Evolutionary conservation across 2,797 vertebrate species (phyloP).

Genomic region (Pempheris klunzingeri): DNA sequence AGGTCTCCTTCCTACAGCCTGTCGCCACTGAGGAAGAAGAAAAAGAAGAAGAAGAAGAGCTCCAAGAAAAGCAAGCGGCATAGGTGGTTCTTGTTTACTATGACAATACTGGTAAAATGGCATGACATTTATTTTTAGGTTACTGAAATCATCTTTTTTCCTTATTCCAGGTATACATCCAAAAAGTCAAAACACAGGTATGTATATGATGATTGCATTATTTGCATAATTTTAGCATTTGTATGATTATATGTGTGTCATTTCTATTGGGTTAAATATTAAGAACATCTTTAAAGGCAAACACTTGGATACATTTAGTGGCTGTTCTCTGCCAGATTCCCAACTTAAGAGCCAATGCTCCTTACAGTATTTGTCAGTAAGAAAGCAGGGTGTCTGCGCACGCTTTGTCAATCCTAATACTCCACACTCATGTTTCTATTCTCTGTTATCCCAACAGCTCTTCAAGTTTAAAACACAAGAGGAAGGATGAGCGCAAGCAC

Average conservation of each 20-base stretch:
- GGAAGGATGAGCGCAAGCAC: slow-evolving; percentile 93
- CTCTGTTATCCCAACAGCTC: slow-evolving; percentile 88
- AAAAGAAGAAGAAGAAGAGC: slow-evolving; percentile 98
- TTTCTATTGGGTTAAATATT: neutral
- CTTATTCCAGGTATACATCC: slow-evolving; percentile 88
- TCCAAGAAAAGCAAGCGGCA: slow-evolving; percentile 94
- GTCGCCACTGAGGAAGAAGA: slow-evolving; percentile 94
- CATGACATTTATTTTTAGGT: slow-evolving; percentile 15
- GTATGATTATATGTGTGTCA: neutral
- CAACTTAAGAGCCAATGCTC: slow-evolving; percentile 12
- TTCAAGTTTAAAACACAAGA: slow-evolving; percentile 92
- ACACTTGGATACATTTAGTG: neutral
- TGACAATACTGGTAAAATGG: neutral
- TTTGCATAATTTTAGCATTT: neutral
- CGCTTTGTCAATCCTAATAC: slow-evolving; percentile 29
- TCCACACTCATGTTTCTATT: slow-evolving; percentile 62
- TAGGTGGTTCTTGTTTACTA: slow-evolving; percentile 83
- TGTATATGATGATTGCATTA: slow-evolving; percentile 38
- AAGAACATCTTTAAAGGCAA: neutral
- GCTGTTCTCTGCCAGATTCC: slow-evolving; percentile 34
- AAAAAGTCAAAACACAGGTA: slow-evolving; percentile 97
- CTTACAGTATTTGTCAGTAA: slow-evolving; percentile 14
- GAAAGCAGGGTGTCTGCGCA: slow-evolving; percentile 17
- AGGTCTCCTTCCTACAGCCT: slow-evolving; percentile 94
- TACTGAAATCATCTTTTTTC: slow-evolving; percentile 16